Percentiles rank a stretch among this genome's conserved stretches.
Evolutionary conservation across 1,140 invertebrate species (phyloP).

Genomic region (Pogonomyrmex californicus): DNA sequence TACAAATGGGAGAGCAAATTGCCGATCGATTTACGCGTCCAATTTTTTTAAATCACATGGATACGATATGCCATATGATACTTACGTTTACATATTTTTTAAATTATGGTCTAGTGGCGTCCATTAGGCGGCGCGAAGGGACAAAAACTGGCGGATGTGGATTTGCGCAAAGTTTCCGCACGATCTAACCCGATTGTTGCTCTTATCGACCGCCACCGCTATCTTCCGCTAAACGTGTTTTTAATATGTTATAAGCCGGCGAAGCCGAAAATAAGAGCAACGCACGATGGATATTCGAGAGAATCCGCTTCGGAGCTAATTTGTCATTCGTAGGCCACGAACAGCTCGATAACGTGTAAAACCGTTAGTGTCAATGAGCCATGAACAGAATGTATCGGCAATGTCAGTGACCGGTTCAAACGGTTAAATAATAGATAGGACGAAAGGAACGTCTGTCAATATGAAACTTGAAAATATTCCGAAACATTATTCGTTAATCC

Average conservation of each 20-base stretch:
- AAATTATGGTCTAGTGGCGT: not conserved
- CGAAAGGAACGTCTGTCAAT: not conserved
- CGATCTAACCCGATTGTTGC: not conserved
- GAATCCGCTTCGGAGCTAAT: not conserved
- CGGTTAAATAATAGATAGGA: not conserved
- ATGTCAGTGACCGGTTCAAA: not conserved
- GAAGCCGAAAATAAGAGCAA: constrained; percentile 23
- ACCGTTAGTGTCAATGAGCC: constrained; percentile 46
- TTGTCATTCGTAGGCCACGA: constrained; percentile 32
- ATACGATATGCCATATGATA: not conserved
- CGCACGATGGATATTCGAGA: not conserved
- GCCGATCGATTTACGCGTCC: not conserved
- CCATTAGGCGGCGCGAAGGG: not conserved
- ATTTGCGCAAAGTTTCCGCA: not conserved
- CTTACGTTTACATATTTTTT: not conserved
- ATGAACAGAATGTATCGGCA: constrained; percentile 15
- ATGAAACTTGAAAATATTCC: not conserved
- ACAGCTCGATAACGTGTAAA: constrained; percentile 1
- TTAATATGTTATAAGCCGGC: not conserved
- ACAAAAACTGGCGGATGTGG: not conserved
- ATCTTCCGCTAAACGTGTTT: constrained; percentile 9
- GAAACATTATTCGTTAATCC: not conserved
- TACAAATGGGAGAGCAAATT: constrained; percentile 9
- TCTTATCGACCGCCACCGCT: not conserved
- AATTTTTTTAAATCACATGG: not conserved